These are phyloP conservation scores for Cremastinae sp. DNA, from an alignment of 2,888 invertebrate species.

Conservation along the genomic window DNA sequence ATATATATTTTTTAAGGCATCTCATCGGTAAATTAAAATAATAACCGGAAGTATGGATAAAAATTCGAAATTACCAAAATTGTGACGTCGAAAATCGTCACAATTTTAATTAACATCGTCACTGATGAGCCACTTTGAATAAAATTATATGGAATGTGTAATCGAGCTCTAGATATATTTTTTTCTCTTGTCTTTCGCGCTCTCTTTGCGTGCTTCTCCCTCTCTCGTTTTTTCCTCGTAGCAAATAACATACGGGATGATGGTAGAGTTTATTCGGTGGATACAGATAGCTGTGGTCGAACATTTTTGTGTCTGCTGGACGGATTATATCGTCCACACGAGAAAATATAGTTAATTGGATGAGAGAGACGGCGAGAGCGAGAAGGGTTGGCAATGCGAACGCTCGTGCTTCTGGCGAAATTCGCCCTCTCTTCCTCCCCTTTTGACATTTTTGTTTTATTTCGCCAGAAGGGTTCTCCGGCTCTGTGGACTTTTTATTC, in stretches of 20 bases:
- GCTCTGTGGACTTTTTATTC: slow-evolving; percentile 16
- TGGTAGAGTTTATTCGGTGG: slow-evolving; percentile 15
- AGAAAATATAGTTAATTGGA: slow-evolving; percentile 68
- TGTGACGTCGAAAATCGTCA: too few relatives aligned
- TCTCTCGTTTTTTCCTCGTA: slow-evolving; percentile 16
- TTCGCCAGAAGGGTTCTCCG: slow-evolving; percentile 41
- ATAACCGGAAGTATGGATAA: too few relatives aligned
- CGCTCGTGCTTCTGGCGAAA: slow-evolving; percentile 9
- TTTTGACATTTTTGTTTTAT: slow-evolving; percentile 19
- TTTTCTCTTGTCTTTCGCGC: too few relatives aligned
- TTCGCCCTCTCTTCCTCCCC: slow-evolving; percentile 7
- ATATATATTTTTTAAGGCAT: too few relatives aligned
- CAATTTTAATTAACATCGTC: too few relatives aligned
- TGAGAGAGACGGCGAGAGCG: slow-evolving; percentile 47
- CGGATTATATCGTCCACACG: slow-evolving; percentile 52
- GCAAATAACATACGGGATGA: slow-evolving; percentile 12
- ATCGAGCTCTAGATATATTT: too few relatives aligned
- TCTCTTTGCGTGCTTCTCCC: too few relatives aligned
- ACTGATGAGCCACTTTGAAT: too few relatives aligned
- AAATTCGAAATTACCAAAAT: too few relatives aligned
- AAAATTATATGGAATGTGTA: too few relatives aligned
- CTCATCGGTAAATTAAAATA: too few relatives aligned
- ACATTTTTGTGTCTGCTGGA: slow-evolving; percentile 39
- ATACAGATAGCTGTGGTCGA: slow-evolving; percentile 16
- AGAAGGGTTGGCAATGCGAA: slow-evolving; percentile 34